Conservation (phyloP, 1,140 invertebrate species). For the Bombyx mori region DNA sequence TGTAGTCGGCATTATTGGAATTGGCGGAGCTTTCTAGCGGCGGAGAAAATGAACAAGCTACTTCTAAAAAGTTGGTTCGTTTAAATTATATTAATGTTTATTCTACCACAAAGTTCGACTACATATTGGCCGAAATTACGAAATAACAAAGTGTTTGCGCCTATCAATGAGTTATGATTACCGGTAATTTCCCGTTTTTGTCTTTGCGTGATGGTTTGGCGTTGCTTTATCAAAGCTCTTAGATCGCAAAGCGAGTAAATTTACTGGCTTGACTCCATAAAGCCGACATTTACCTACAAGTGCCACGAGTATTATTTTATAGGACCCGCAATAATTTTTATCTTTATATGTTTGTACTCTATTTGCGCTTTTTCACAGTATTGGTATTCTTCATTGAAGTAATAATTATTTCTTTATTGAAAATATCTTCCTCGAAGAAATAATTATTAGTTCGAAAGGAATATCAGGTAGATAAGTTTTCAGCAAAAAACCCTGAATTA, state of each 20-base stretch:
- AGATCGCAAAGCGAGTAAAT: slow-evolving; percentile 17
- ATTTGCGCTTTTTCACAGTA: not conserved
- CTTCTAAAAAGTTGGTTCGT: too few species aligned
- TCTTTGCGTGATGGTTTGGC: slow-evolving; percentile 21
- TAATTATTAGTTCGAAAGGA: too few species aligned
- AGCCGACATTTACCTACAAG: slow-evolving; percentile 4
- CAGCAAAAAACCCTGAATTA: too few species aligned
- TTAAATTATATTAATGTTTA: too few species aligned
- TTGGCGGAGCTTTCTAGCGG: slow-evolving; percentile 25
- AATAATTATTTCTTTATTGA: too few species aligned
- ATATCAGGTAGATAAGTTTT: too few species aligned
- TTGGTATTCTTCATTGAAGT: too few species aligned
- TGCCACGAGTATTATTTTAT: not conserved
- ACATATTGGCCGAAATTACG: too few species aligned
- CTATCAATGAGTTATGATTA: slow-evolving; percentile 23
- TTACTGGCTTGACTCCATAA: slow-evolving; percentile 13
- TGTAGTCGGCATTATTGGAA: slow-evolving; percentile 41
- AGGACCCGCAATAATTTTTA: not conserved
- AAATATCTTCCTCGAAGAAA: too few species aligned
- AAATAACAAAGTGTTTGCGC: slow-evolving; percentile 1
- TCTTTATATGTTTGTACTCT: not conserved
- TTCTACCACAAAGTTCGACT: too few species aligned
- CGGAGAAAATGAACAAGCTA: too few species aligned
- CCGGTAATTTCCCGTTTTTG: slow-evolving; percentile 19
- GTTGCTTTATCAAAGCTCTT: slow-evolving; percentile 18